Evolutionary conservation across 2,113 vertebrate species (phyloP).

Genomic region (Microtus oregoni): DNA sequence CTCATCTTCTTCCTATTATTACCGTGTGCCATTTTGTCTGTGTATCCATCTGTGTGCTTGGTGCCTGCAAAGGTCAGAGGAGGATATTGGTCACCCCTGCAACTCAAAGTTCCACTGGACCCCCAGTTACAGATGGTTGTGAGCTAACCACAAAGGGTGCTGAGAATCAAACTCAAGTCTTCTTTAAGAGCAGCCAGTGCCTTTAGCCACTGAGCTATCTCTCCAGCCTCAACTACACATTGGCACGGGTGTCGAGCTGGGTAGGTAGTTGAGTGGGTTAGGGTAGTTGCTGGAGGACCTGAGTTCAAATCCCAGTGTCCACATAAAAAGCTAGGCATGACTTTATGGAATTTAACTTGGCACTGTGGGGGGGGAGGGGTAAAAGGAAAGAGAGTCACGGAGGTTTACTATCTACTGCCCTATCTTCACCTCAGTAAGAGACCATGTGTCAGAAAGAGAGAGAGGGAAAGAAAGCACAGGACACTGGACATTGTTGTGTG

Average conservation of each 20-base stretch:
- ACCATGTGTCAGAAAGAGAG: not conserved
- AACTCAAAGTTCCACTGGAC: not conserved
- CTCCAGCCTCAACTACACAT: not conserved
- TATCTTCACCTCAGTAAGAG: not conserved
- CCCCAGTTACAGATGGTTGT: not conserved
- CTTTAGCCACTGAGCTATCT: not conserved
- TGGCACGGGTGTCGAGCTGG: not conserved
- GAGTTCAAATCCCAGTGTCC: not conserved
- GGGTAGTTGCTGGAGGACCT: not conserved
- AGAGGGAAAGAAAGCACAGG: not conserved
- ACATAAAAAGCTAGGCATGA: not conserved
- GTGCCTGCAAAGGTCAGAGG: not conserved
- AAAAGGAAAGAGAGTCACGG: not conserved
- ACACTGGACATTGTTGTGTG: not conserved
- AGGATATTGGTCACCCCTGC: not conserved
- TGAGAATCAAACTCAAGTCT: not conserved
- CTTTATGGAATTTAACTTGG: not conserved
- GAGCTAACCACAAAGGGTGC: not conserved
- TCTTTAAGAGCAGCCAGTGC: not conserved
- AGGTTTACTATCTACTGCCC: too few species aligned
- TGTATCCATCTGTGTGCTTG: not conserved
- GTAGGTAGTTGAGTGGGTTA: not conserved
- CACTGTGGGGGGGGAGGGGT: accelerated
- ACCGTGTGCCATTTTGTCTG: not conserved
- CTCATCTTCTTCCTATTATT: not conserved